Conservation (phyloP, 2,888 invertebrate genomes). For the Drosophila imparisetae region DNA sequence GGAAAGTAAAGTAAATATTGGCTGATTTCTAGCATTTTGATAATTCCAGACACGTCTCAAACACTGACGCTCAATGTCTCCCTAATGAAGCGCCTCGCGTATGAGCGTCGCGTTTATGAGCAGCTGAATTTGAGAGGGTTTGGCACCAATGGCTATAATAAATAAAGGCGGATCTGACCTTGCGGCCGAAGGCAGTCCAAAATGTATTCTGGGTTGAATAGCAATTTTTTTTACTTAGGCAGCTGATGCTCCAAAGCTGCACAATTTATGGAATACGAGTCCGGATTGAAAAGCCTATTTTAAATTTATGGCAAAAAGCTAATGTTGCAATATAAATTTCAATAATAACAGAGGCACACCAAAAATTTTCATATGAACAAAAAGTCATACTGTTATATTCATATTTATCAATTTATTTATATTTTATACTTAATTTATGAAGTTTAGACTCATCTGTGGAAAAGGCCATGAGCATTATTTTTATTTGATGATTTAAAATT, state of each 20-base stretch:
- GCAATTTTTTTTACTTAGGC: slow-evolving; percentile 16
- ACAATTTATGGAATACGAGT: not conserved
- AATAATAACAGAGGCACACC: not conserved
- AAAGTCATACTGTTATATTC: too few relatives aligned
- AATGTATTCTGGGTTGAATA: slow-evolving; percentile 18
- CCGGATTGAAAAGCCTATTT: slow-evolving; percentile 1
- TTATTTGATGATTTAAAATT: not conserved
- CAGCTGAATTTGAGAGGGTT: slow-evolving; percentile 24
- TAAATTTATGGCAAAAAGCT: slow-evolving; percentile 11
- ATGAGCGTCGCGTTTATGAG: slow-evolving; percentile 41
- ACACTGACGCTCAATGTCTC: slow-evolving; percentile 30
- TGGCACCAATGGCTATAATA: slow-evolving; percentile 17
- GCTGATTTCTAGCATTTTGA: slow-evolving; percentile 50
- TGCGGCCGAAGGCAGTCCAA: slow-evolving; percentile 14
- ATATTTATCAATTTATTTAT: not conserved
- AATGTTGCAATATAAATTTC: slow-evolving; percentile 1
- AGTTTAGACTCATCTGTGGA: not conserved
- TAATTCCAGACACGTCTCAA: slow-evolving; percentile 64
- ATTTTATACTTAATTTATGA: too few relatives aligned
- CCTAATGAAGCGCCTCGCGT: slow-evolving; percentile 62
- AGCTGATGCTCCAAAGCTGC: not conserved
- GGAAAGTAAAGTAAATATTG: slow-evolving; percentile 65
- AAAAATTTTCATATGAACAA: not conserved
- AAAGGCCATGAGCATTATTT: not conserved
- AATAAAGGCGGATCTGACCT: slow-evolving; percentile 42